Base-by-base conservation (phyloP, 2,113 vertebrate genomes). In the Taurulus bubalis region DNA sequence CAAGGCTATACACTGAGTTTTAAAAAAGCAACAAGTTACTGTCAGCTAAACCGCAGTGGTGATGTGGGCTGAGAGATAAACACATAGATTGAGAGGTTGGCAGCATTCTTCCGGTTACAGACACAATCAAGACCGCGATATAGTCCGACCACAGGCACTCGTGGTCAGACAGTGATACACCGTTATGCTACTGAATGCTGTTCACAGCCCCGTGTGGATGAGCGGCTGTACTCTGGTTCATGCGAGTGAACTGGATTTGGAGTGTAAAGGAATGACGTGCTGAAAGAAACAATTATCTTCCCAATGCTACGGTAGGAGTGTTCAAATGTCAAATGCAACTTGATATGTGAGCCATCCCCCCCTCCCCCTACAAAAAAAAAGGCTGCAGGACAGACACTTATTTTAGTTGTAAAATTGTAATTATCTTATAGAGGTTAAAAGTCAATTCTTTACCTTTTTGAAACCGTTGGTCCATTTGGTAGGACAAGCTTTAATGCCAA, bases 31-130 rank as follows among this genome's bases (percentile, higher is more conserved):
- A 45, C 70, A 56, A 67, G 79, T 85, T 81, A 84, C 83, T 75
- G 90, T 75, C 68, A 71, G 68, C 42, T 60, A 8, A 65, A 70
- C 89, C 84, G 12, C 86, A 73, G 84, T 51, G 80, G 88, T 77
- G 77, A 70, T 87, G 90, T 87, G 90, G 88, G 87, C 75, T 75
- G 68, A 71, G 86, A 79, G 70, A 83, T 90, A 92, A 92, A 90
- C 89, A 92, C 65, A 79, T 10, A 38, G 74, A 85, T 45, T 40
- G 63, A 83, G 67, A 75, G 69, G 85, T 30, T 89, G 85, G 84
- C 86, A 90, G 75, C 75, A 87, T 92, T 87, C 81, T 81, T 90
- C 60, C 79, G 72, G 71, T 70, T 87, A 76, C 83, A 85, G 83
- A 92, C 85, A 87, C 92, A 91, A 91, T 92, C 86, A 85, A 77